Evolutionary conservation across 2,888 invertebrate species (phyloP).

Genomic region (Drosophila merina): DNA sequence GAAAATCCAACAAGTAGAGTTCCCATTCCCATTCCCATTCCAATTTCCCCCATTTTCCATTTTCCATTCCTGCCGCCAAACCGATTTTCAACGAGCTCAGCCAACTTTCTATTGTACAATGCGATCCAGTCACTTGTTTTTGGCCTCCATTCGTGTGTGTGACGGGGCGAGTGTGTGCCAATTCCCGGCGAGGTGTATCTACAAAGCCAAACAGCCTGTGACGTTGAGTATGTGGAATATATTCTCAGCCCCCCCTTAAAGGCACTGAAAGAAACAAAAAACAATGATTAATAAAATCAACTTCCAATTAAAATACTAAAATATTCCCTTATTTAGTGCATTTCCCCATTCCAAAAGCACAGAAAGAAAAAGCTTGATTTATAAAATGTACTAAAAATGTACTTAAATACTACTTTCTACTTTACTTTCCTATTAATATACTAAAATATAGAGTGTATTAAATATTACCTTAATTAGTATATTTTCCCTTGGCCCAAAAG

Average conservation of each 20-base stretch:
- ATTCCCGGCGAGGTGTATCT: constrained; percentile 28
- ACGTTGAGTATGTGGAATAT: constrained; percentile 27
- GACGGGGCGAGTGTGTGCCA: constrained; percentile 28
- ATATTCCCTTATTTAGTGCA: no score
- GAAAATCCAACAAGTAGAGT: constrained; percentile 35
- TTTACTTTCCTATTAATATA: no score
- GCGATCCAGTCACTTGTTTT: constrained; percentile 61
- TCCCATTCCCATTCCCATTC: constrained; percentile 25
- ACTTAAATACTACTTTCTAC: no score
- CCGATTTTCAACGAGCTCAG: constrained; percentile 45
- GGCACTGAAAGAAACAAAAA: background rate
- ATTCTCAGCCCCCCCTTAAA: constrained; percentile 9
- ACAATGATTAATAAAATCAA: no score
- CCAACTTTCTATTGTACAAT: constrained; percentile 61
- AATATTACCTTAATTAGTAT: no score
- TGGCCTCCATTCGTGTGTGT: constrained; percentile 20
- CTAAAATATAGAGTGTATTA: no score
- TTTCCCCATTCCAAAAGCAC: no score
- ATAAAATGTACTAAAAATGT: no score
- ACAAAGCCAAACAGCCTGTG: constrained; percentile 44
- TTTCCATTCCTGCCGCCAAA: constrained; percentile 34
- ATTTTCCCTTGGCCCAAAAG: no score
- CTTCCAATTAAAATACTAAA: no score
- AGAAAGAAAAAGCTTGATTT: no score
- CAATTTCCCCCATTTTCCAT: constrained; percentile 31